Conservation (phyloP, 2,113 vertebrate species). For the Psilopsiagon aymara region DNA sequence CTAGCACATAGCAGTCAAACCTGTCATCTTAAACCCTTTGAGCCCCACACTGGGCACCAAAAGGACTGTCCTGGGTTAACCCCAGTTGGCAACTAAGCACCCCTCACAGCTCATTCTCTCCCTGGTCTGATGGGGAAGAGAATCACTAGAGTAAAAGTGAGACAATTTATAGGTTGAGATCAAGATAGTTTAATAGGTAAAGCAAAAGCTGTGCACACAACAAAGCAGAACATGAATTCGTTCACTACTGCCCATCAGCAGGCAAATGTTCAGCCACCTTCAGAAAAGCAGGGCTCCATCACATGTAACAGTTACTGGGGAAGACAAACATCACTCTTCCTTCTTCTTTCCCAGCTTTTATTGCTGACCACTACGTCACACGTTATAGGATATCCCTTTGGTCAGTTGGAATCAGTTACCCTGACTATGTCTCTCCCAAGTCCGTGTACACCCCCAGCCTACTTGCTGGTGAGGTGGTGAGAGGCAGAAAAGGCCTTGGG, state of each 20-base stretch:
- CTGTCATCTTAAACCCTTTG: not conserved
- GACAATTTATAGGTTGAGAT: not conserved
- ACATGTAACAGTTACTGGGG: not conserved
- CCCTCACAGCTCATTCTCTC: not conserved
- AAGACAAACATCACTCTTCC: not conserved
- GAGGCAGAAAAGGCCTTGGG: not conserved
- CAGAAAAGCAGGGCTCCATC: not conserved
- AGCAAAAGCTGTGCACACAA: not conserved
- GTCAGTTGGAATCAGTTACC: not conserved
- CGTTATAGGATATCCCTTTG: not conserved
- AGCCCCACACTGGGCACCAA: not conserved
- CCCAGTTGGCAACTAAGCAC: not conserved
- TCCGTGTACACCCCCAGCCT: not conserved
- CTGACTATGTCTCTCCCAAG: not conserved
- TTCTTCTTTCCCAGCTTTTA: not conserved
- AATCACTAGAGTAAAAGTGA: not conserved
- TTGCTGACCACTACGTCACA: not conserved
- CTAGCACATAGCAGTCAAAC: not conserved
- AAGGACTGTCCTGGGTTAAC: not conserved
- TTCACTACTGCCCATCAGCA: not conserved
- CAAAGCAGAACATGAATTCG: not conserved
- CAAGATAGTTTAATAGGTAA: not conserved
- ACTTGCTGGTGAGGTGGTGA: fast-evolving
- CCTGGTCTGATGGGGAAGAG: not conserved
- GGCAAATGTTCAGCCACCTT: not conserved